Percentiles rank a stretch among this genome's conserved stretches.
These are phyloP conservation scores for Hypolimnas misippus DNA, from an alignment of 2,888 invertebrate genomes.

Conservation along the genomic window DNA sequence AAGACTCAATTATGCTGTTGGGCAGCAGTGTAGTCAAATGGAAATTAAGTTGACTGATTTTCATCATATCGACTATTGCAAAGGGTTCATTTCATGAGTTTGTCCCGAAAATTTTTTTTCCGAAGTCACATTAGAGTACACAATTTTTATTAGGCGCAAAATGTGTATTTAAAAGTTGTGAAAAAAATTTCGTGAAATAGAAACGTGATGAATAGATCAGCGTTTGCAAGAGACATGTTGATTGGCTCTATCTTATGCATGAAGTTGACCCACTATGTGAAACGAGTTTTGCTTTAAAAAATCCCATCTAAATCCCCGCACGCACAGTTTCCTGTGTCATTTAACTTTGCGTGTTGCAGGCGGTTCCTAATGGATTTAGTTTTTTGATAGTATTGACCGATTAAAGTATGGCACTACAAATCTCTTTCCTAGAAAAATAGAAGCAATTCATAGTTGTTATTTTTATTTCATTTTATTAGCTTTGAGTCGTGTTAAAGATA, in stretches of 20 bases:
- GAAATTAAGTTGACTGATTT: constrained; percentile 61
- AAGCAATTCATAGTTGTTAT: constrained; percentile 1
- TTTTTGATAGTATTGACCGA: constrained; percentile 31
- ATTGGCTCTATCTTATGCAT: constrained; percentile 30
- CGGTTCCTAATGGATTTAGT: constrained; percentile 34
- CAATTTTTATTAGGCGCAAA: neutral
- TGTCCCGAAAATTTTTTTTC: neutral
- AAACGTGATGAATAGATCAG: neutral
- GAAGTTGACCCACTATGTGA: constrained; percentile 32
- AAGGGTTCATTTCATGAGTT: neutral
- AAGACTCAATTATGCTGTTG: constrained; percentile 70
- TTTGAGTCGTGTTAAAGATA: constrained; percentile 42
- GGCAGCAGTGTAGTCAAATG: constrained; percentile 63
- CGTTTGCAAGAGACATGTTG: constrained; percentile 22
- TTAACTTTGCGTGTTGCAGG: constrained; percentile 36
- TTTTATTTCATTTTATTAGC: constrained; percentile 25
- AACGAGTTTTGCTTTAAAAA: constrained; percentile 30
- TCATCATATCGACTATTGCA: neutral
- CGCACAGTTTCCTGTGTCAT: constrained; percentile 38
- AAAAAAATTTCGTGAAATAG: neutral
- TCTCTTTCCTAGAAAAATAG: constrained; percentile 9
- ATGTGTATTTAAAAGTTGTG: neutral
- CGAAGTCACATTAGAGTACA: neutral
- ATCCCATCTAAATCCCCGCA: constrained; percentile 25
- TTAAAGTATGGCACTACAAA: constrained; percentile 21